phyloP scores from a whole-genome alignment of 2,888 invertebrate species.

The Dasysyrphus tricinctus region DNA sequence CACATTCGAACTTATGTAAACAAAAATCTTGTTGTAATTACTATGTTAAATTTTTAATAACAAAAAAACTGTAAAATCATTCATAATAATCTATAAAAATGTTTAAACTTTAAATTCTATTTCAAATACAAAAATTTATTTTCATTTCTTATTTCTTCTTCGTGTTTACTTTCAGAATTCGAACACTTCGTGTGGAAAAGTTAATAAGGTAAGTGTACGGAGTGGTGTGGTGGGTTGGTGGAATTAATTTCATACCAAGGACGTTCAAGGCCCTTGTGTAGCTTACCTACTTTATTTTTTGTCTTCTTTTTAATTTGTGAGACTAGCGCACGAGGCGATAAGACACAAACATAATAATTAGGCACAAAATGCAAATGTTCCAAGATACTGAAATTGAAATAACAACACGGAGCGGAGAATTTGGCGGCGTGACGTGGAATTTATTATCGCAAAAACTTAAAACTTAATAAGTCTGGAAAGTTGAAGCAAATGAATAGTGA shows the following conservation, averaged over 20 bases:
- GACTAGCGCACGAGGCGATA: slow-evolving; percentile 29
- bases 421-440: slow-evolving; percentile 10
- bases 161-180: slow-evolving; percentile 49
- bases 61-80: neutral
- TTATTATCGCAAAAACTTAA: slow-evolving; percentile 1
- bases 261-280: slow-evolving; percentile 45
- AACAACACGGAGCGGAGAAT: neutral
- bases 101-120: neutral
- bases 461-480: neutral
- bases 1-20: neutral
- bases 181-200: slow-evolving; percentile 34
- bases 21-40: neutral
- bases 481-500: neutral
- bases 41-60: neutral
- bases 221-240: neutral
- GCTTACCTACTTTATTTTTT: neutral
- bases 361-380: slow-evolving; percentile 39
- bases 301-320: slow-evolving; percentile 7
- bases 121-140: neutral
- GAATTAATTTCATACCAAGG: slow-evolving; percentile 53
- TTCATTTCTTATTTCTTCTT: neutral
- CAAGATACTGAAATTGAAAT: slow-evolving; percentile 35
- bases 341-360: slow-evolving; percentile 53
- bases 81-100: neutral
- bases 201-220: slow-evolving; percentile 46